Conservation (phyloP, 2,888 invertebrate species). For the Epinotia bilunana region DNA sequence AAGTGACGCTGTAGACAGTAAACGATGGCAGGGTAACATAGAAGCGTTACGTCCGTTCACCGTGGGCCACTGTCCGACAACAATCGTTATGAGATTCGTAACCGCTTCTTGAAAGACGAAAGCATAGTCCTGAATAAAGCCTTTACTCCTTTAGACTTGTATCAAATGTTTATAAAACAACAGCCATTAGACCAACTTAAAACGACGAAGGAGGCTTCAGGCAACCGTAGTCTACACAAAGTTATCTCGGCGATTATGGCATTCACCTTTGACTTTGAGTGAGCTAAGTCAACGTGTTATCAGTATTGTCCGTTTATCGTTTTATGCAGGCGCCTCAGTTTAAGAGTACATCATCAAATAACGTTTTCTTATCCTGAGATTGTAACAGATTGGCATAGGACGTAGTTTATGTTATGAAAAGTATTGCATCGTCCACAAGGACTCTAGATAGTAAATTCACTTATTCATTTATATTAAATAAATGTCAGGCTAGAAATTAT, state of each 20-base stretch:
- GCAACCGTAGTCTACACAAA: background rate
- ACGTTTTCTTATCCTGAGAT: constrained; percentile 2
- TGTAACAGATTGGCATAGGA: background rate
- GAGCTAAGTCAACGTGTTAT: constrained; percentile 20
- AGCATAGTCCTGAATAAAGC: background rate
- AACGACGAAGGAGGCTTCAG: background rate
- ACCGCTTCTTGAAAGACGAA: too few species aligned
- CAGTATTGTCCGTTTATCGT: constrained; percentile 19
- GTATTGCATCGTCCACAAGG: background rate
- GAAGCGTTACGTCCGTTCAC: too few species aligned
- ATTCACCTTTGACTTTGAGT: constrained; percentile 40
- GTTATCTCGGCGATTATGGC: constrained; percentile 24
- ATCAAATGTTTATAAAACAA: constrained; percentile 19
- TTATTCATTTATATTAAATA: too few species aligned
- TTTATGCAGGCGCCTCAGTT: constrained; percentile 25
- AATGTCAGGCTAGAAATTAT: too few species aligned
- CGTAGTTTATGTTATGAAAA: background rate
- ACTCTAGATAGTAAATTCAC: background rate
- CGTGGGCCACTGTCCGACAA: too few species aligned
- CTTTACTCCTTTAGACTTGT: background rate
- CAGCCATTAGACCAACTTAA: background rate
- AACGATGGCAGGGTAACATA: too few species aligned
- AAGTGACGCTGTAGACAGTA: background rate
- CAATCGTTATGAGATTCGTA: too few species aligned
- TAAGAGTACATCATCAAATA: constrained; percentile 10